Evolutionary conservation across 2,888 invertebrate species (phyloP), one percentile per base, ranked within the genome.

Genomic region (Apamea epomidion): DNA sequence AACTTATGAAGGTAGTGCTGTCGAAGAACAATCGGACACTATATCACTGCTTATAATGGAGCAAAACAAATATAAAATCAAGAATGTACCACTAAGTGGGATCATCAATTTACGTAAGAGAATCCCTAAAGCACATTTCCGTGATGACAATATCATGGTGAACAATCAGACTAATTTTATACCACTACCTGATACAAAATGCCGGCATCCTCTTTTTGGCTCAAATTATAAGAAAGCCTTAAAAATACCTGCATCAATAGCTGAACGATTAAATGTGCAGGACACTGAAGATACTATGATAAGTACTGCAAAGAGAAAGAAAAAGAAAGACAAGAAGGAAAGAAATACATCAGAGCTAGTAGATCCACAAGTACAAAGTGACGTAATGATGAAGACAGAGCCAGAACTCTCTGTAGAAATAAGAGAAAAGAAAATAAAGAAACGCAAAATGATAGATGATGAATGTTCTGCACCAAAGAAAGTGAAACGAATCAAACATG

Each of bases 131-230:
- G 88, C 91, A 45, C 94, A 94, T 86, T 89, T 93, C 60, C 89
- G 88, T 32, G 92, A 94, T 72, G 93, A 94, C 79, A 91, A 91
- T 77, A 80, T 88, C 29, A 91, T 93, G 72, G 82, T 89, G 0
- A 92, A 92, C 76, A 92, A 93, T 90, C 93, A 93, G 80, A 91
- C 89, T 3, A 92, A 92, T 85, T 94, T 94, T 79, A 95, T 95
- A 84, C 94, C 95, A 25, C 86, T 96, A 65, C 96, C 96, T 3
- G 94, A 95, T 62, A 96, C 95, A 16, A 96, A 96, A 89, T 93
- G 93, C 80, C 93, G 96, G 1, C 96, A 96, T 89, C 96, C 96
- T 12, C 91, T 96, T 2, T 95, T 96, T 89, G 96, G 96, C 2
- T 84, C 91, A 2, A 87, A 95, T 87, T 96, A 95, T 87, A 95